These are phyloP conservation scores for Emmelina monodactyla DNA, from an alignment of 2,888 invertebrate genomes.

Conservation along the genomic window DNA sequence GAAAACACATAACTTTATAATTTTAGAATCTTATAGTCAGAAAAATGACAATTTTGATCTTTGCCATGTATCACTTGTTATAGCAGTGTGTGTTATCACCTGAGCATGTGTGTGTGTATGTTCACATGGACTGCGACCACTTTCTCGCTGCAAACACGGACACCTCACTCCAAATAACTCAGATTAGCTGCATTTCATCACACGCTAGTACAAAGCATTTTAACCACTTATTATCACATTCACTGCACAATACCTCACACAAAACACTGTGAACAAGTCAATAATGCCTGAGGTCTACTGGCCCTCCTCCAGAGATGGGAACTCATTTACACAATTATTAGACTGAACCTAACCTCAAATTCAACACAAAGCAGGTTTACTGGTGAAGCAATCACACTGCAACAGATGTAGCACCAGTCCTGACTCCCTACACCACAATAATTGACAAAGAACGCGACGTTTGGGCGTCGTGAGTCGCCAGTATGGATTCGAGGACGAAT, in stretches of 20 bases:
- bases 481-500: slow-evolving; percentile 51
- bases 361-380: slow-evolving; percentile 27
- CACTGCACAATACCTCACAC: slow-evolving; percentile 18
- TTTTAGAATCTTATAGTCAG: too few relatives aligned
- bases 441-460: slow-evolving; percentile 41
- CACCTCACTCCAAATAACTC: neutral
- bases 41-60: too few relatives aligned
- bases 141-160: neutral
- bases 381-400: too few relatives aligned
- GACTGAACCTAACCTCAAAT: slow-evolving; percentile 53
- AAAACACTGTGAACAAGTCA: slow-evolving; percentile 19
- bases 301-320: too few relatives aligned
- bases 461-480: slow-evolving; percentile 33
- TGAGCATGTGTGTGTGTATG: neutral
- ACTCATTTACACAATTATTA: neutral
- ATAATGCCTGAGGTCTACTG: neutral
- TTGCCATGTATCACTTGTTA: too few relatives aligned
- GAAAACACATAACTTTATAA: too few relatives aligned
- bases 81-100: neutral
- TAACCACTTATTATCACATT: slow-evolving; percentile 1
- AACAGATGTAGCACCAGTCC: neutral
- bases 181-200: slow-evolving; percentile 3
- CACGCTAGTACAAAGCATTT: neutral
- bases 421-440: slow-evolving; percentile 19
- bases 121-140: neutral